phyloP scores from a whole-genome alignment of 2,113 vertebrate species.

The Tragelaphus scriptus region DNA sequence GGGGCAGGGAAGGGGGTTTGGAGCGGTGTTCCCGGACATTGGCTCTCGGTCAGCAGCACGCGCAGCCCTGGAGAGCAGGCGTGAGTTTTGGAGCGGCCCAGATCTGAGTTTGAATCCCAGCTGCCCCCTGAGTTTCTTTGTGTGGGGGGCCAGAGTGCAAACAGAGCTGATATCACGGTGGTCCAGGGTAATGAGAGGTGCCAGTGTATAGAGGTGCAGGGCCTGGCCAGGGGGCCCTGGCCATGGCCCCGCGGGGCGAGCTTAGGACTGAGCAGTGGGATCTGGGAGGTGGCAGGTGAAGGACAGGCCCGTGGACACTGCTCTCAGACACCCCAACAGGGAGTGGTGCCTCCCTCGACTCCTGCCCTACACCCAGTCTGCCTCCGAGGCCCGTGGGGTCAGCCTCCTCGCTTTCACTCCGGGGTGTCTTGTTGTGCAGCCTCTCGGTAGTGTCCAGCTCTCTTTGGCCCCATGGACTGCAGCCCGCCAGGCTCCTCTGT shows the following conservation, averaged over 20 bases:
- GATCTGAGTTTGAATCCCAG: not conserved
- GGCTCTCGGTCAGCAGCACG: fast-evolving
- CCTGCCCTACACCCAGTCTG: fast-evolving
- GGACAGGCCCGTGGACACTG: not conserved
- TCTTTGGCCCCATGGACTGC: not conserved
- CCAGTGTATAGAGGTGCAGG: not conserved
- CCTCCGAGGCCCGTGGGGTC: not conserved
- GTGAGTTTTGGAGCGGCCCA: not conserved
- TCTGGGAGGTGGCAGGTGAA: no score
- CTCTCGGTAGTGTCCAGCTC: not conserved
- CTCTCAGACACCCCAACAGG: not conserved
- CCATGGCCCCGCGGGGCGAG: fast-evolving
- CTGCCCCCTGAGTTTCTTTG: not conserved
- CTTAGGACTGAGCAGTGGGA: no score
- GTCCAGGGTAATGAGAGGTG: not conserved
- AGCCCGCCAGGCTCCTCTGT: not conserved
- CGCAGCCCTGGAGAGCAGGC: no score
- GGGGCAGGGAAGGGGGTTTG: fast-evolving
- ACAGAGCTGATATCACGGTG: not conserved
- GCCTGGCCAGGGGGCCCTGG: no score
- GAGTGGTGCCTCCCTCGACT: not conserved
- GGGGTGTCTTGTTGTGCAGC: no score
- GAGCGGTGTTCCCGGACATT: fast-evolving
- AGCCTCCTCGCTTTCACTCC: not conserved
- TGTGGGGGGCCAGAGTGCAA: no score